Evolutionary conservation across 2,797 vertebrate species (phyloP).

Genomic region (Otolemur crassicaudatus): DNA sequence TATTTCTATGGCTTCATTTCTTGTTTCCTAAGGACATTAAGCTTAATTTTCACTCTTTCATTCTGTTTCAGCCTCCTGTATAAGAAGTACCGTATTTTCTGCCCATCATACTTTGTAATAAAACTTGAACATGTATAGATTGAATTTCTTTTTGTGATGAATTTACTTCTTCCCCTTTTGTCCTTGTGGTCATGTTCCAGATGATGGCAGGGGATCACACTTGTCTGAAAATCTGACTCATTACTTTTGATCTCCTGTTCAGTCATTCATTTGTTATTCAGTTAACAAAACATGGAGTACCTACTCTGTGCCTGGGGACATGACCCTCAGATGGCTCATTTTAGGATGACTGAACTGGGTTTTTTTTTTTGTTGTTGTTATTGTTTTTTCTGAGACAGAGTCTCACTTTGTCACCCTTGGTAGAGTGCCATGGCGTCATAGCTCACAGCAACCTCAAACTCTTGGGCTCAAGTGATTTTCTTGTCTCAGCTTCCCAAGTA

Average conservation of each 20-base stretch:
- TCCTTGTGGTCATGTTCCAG: background rate
- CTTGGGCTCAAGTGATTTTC: no score
- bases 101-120: constrained; percentile 91
- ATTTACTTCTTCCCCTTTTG: constrained; percentile 68
- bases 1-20: constrained; percentile 85
- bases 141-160: constrained; percentile 85
- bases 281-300: background rate
- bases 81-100: constrained; percentile 90
- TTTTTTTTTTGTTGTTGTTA: background rate
- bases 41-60: constrained; percentile 85
- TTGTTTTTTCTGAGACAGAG: no score
- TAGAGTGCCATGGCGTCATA: no score
- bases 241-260: background rate
- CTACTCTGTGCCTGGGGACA: background rate
- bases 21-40: constrained; percentile 85
- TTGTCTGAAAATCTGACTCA: background rate
- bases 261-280: background rate
- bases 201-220: background rate
- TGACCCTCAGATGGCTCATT: background rate
- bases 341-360: background rate
- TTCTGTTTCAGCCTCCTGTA: constrained; percentile 88
- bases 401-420: no score
- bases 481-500: no score
- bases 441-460: no score
- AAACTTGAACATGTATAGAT: constrained; percentile 89